Evolutionary conservation across 2,113 vertebrate species (phyloP).

Genomic region (Actenoides hombroni): DNA sequence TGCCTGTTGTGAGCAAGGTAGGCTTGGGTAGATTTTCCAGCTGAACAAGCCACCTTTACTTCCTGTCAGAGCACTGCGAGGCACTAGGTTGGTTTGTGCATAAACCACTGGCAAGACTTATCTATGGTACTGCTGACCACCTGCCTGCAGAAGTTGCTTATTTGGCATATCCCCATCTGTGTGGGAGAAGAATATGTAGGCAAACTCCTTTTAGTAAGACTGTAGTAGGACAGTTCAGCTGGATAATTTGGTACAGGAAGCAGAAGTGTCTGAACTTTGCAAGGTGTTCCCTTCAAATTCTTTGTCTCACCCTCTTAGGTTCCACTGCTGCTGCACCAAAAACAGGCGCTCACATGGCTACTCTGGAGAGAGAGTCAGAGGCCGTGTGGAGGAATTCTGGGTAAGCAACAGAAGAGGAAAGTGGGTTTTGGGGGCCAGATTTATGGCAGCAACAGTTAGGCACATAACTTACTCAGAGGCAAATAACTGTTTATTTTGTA

Average conservation of each 20-base stretch:
- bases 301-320: slow-evolving; percentile 54
- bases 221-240: neutral
- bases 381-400: slow-evolving; percentile 93
- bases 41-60: rapidly evolving
- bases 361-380: slow-evolving; percentile 91
- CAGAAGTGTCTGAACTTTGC: neutral
- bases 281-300: neutral
- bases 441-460: neutral
- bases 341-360: slow-evolving; percentile 88
- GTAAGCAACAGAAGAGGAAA: slow-evolving; percentile 66
- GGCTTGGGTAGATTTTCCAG: neutral
- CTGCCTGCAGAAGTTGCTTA: neutral
- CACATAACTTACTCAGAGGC: neutral
- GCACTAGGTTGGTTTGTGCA: neutral
- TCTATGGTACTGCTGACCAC: neutral
- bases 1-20: neutral
- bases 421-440: neutral
- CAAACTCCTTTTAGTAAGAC: neutral
- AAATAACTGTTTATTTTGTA: neutral
- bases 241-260: neutral
- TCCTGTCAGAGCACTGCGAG: neutral
- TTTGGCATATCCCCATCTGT: neutral
- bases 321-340: slow-evolving; percentile 88
- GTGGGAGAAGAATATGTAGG: neutral
- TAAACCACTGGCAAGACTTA: neutral